Conservation (phyloP, 2,888 invertebrate species). For the Pseudococcus viburni region DNA sequence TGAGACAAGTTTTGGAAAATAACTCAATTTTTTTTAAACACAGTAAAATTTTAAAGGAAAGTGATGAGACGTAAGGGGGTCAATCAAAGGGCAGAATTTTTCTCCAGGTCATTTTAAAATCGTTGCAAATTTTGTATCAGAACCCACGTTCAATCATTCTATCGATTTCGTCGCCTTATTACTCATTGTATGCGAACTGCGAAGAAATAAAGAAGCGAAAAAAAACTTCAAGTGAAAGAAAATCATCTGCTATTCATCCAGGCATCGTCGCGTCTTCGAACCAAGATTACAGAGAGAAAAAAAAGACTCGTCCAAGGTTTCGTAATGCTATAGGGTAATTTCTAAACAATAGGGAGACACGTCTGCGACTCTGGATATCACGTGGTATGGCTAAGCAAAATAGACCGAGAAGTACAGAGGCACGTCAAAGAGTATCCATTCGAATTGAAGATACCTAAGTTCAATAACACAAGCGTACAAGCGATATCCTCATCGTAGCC, state of each 20-base stretch:
- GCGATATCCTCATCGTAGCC: neutral
- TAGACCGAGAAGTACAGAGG: neutral
- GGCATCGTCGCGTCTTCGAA: no score
- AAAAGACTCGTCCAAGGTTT: constrained; percentile 19
- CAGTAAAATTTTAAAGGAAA: no score
- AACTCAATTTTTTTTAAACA: no score
- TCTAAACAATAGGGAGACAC: constrained; percentile 50
- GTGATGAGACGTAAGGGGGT: no score
- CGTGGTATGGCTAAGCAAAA: neutral
- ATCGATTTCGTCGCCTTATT: no score
- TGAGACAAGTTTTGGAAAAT: no score
- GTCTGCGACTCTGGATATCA: constrained; percentile 26
- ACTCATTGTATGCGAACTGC: no score
- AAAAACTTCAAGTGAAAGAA: neutral
- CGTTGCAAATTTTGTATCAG: no score
- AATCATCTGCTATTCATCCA: neutral
- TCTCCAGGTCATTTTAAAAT: no score
- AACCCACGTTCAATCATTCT: no score
- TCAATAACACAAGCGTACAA: constrained; percentile 44
- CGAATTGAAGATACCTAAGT: constrained; percentile 34
- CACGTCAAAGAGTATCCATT: constrained; percentile 36
- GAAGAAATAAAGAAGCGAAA: no score
- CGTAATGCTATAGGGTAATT: constrained; percentile 56
- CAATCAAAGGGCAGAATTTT: no score
- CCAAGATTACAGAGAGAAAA: neutral